Conservation (phyloP, 2,113 vertebrate species). For the Pogonocichla stellata region DNA sequence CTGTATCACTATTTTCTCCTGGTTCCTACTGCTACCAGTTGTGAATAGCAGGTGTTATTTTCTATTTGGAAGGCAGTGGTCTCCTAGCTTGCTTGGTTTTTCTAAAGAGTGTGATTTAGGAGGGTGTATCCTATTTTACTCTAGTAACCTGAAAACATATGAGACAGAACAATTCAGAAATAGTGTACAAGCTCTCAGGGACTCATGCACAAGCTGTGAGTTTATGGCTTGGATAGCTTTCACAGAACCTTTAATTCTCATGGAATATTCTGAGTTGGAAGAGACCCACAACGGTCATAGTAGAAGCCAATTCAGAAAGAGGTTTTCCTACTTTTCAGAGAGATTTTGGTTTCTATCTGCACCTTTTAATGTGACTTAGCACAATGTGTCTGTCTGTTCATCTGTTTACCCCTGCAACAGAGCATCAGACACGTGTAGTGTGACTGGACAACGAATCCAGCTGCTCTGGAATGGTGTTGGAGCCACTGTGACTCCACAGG, state of each 20-base stretch:
- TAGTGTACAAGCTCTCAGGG: not conserved
- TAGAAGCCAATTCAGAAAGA: not conserved
- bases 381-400: not conserved
- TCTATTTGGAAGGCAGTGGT: not conserved
- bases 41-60: not conserved
- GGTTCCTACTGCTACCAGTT: not conserved
- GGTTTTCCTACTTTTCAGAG: not conserved
- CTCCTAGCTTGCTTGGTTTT: not conserved
- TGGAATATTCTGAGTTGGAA: not conserved
- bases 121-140: not conserved
- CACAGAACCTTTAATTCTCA: not conserved
- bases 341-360: not conserved
- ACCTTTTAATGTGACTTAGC: not conserved
- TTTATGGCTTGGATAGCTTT: not conserved
- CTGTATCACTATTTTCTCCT: fast-evolving
- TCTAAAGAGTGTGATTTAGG: not conserved
- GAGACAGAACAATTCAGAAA: not conserved
- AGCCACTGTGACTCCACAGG: not conserved
- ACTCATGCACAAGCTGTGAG: fast-evolving
- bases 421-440: not conserved
- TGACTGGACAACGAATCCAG: not conserved
- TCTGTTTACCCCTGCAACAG: not conserved
- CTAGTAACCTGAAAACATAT: not conserved
- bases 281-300: not conserved
- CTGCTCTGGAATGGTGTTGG: not conserved